Evolutionary conservation across 2,888 invertebrate species (phyloP), one percentile per base, ranked within the genome.

Genomic region (Metalampra italica): DNA sequence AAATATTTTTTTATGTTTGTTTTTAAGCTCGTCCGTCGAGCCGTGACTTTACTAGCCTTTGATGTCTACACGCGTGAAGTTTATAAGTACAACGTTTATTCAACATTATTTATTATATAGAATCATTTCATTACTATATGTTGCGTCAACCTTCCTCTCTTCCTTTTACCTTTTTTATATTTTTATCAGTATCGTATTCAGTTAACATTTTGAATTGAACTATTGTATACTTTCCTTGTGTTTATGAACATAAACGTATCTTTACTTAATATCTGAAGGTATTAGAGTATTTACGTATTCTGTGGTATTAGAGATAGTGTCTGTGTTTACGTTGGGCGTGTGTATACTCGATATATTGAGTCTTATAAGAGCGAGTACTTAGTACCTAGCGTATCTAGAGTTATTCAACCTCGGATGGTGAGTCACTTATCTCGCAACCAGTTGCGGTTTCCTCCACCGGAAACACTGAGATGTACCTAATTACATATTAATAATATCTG

Each of bases 361-460:
- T 22, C 22, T 22, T 3, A 22, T 22, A 22, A 22, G 22, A 22
- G 5, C 22, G 12, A n/a, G n/a, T 39, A 38, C 54, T 54, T 56
- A n/a, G n/a, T 39, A 38, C 54, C 53, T 56, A 53, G 56, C 50
- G 57, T 65, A 59, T 66, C 61, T 63, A 63, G 66, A 56, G 69
- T 74, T 71, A 70, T 71, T 76, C 71, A 68, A 71, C 56, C 51
- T 60, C 59, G 57, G 48, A 54, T 55, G 51, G 54, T 82, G 83
- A 84, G 63, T 85, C 81, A 80, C 39, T 63, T 58, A 62, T 70
- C 61, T 65, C 64, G 62, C 64, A 71, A 69, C 64, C 60, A 45
- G 55, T 53, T 67, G 62, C 75, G 68, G 75, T 75, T 70, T 72
- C 66, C 62, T 61, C 60, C 71, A 71, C 73, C 77, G 82, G 82